phyloP scores from a whole-genome alignment of 1,140 invertebrate species.

The Drosophila mayri region DNA sequence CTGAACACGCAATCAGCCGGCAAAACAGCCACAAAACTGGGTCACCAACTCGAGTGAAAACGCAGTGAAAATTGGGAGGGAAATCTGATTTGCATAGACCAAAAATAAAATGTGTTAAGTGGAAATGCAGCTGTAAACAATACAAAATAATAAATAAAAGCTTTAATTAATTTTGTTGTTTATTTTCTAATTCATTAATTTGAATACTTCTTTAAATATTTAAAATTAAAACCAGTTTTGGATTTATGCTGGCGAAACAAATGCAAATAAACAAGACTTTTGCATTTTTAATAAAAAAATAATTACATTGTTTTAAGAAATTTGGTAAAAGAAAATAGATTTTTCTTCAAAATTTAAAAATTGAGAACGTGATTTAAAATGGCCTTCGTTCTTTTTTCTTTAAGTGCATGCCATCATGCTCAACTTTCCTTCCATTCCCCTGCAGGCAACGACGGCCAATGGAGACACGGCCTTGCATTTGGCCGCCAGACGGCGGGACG shows the following conservation, averaged over 20 bases:
- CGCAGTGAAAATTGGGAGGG: conserved; percentile 37
- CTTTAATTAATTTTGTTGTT: too few relatives aligned
- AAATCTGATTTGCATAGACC: conserved; percentile 61
- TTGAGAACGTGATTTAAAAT: conserved; percentile 12
- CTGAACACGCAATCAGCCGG: conserved; percentile 73
- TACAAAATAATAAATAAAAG: too few relatives aligned
- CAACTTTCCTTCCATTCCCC: conserved; percentile 22
- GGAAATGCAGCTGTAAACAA: conserved; percentile 32
- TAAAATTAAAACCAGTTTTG: not conserved
- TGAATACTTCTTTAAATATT: not conserved
- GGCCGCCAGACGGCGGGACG: conserved; percentile 94
- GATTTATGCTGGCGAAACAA: not conserved
- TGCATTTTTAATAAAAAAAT: not conserved
- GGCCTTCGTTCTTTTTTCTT: conserved; percentile 17
- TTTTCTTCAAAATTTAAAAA: not conserved
- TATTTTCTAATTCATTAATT: not conserved
- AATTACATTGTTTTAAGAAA: not conserved
- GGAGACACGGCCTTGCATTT: conserved; percentile 96
- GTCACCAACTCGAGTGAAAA: conserved; percentile 67
- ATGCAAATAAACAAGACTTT: conserved; percentile 3
- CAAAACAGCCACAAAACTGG: conserved; percentile 59
- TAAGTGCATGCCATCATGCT: conserved; percentile 34
- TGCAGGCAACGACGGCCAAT: conserved; percentile 88
- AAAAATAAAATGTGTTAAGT: conserved; percentile 50
- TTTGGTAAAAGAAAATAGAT: not conserved